Base-by-base conservation (phyloP, 1,140 invertebrate species). In the Musca vetustissima region DNA sequence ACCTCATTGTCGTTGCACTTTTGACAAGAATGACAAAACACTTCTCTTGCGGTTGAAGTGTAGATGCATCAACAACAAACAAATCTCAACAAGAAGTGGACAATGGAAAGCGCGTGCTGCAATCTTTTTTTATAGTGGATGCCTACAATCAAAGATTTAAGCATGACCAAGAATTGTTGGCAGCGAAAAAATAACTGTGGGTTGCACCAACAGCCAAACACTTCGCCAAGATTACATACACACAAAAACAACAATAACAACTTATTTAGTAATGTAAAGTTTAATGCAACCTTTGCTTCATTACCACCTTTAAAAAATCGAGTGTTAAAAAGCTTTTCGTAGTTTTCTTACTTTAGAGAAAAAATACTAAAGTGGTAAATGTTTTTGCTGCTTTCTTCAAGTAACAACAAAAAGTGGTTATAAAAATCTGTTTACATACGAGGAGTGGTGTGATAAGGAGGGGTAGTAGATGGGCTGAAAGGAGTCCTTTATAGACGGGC, bases 1-100 rank as follows among this genome's bases (percentile, higher is more conserved):
- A 43, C 7, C 36, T 43, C 36, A 13, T 28, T 43, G 36, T 43
- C 36, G 36, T 43, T 43, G 36, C 36, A 43, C 36, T 43, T 43
- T 43, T 19, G 49, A 43, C 17, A 61, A 61, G 57, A 61, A 61
- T 36, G 57, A 61, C 57, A 61, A 61, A 61, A 61, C 57, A 61
- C 17, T 61, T 43, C 57, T 61, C 19, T 8, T 36, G 6, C 6
- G 13, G n/a, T 28, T 61, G 36, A 43, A 9, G 36, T 43, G 36
- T 43, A 17, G 57, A 61, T 32, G 28, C 9, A 52, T 2, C 17
- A 21, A 21, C 17, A 52, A 19, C 4, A 17, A 22, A 6, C 17
- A 52, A 21, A 52, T 0, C 17, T 17, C 36, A 43, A 13, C 1
- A 43, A 43, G 36, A 43, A 1, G 13, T 43, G 36, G 36, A 43